Conservation (phyloP, 2,797 vertebrate genomes). For the Halcyon badia region DNA sequence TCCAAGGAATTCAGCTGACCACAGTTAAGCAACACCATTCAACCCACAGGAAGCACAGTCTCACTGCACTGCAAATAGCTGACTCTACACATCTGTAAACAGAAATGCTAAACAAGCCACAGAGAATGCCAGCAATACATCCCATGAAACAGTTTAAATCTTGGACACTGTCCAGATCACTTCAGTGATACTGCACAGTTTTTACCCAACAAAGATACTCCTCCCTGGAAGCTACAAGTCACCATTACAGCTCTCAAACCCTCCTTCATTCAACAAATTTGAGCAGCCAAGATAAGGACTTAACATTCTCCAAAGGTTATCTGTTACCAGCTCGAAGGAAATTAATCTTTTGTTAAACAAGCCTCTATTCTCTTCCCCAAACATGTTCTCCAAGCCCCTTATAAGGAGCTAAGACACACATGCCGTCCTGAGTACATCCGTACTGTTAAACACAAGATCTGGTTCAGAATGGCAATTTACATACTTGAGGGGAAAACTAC, state of each 20-base stretch:
- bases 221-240: background rate
- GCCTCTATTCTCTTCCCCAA: background rate
- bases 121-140: slow-evolving; percentile 34
- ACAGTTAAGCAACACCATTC: slow-evolving; percentile 47
- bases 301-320: background rate
- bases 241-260: background rate
- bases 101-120: slow-evolving; percentile 48
- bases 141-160: slow-evolving; percentile 1
- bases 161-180: slow-evolving; percentile 38
- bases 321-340: background rate
- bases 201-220: slow-evolving; percentile 13
- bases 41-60: slow-evolving; percentile 30
- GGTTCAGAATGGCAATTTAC: background rate
- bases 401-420: background rate
- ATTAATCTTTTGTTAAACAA: background rate
- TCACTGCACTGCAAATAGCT: slow-evolving; percentile 42
- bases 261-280: background rate
- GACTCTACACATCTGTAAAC: slow-evolving; percentile 45
- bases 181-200: background rate
- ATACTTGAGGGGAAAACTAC: background rate
- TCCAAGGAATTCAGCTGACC: slow-evolving; percentile 61
- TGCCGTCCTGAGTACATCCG: background rate
- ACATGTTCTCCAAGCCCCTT: background rate
- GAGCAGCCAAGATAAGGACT: background rate
- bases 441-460: background rate